Conservation (phyloP, 1,140 invertebrate genomes). For the Olivierus martensii region DNA sequence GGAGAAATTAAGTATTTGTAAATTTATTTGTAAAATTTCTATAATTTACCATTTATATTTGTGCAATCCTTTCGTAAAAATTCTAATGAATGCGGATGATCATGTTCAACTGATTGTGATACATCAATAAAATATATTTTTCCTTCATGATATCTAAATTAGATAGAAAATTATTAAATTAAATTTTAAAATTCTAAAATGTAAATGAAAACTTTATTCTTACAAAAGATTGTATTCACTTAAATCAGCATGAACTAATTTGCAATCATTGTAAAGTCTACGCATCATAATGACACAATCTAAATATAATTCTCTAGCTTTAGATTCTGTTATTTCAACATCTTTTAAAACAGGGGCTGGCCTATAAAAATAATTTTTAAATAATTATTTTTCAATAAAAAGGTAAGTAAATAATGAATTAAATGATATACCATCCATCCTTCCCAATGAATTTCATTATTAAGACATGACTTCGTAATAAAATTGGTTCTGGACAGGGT, state of each 20-base stretch:
- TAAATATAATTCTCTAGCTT: constrained; percentile 54
- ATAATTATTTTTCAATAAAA: too few relatives aligned
- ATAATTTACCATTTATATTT: constrained; percentile 45
- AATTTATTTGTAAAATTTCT: too few relatives aligned
- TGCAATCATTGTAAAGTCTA: constrained; percentile 56
- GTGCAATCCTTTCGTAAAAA: constrained; percentile 67
- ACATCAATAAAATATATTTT: constrained; percentile 81
- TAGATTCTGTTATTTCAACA: constrained; percentile 35
- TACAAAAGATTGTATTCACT: constrained; percentile 85
- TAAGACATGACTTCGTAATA: constrained; percentile 68
- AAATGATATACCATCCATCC: constrained; percentile 29
- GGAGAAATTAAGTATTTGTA: too few relatives aligned
- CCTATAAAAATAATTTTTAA: background rate
- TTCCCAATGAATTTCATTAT: constrained; percentile 79
- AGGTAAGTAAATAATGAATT: too few relatives aligned
- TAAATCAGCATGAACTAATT: constrained; percentile 75
- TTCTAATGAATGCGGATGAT: constrained; percentile 60
- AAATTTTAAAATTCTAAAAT: too few relatives aligned
- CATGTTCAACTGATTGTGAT: constrained; percentile 69
- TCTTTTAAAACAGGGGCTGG: constrained; percentile 75
- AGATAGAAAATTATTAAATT: too few relatives aligned
- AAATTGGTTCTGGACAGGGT: constrained; percentile 60
- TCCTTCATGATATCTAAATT: too few relatives aligned
- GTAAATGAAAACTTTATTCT: constrained; percentile 45
- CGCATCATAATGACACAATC: constrained; percentile 64